phyloP scores from a whole-genome alignment of 1,140 invertebrate species.

The Brachionus asplanchnoidis region DNA sequence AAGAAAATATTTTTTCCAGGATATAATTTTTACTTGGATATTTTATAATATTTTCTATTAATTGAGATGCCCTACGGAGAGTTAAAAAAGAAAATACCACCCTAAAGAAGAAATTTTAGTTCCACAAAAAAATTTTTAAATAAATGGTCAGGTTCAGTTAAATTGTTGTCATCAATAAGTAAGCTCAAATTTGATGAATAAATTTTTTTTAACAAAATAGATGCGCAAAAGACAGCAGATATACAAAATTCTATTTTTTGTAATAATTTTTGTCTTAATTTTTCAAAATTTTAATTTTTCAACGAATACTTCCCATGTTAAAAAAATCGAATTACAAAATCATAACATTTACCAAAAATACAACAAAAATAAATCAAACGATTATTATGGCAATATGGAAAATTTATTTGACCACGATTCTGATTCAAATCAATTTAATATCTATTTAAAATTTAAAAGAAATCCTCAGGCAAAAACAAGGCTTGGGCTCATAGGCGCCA shows the following conservation, averaged over 20 bases:
- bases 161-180: no score
- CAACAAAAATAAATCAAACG: not conserved
- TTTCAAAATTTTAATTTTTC: not conserved
- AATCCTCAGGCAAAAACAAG: not conserved
- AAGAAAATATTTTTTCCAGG: no score
- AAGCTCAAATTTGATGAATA: no score
- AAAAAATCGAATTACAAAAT: not conserved
- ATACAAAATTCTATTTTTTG: not conserved
- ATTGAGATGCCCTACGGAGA: no score
- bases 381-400: not conserved
- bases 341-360: not conserved
- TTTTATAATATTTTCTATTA: no score
- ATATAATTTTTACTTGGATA: no score
- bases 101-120: no score
- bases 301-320: not conserved
- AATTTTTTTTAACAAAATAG: not conserved
- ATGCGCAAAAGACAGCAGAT: not conserved
- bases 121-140: no score
- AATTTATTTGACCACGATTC: not conserved
- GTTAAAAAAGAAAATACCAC: no score
- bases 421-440: not conserved
- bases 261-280: not conserved
- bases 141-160: no score
- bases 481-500: not conserved
- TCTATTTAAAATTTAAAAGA: not conserved